phyloP scores from a whole-genome alignment of 2,888 invertebrate genomes.

The Villa cingulata region DNA sequence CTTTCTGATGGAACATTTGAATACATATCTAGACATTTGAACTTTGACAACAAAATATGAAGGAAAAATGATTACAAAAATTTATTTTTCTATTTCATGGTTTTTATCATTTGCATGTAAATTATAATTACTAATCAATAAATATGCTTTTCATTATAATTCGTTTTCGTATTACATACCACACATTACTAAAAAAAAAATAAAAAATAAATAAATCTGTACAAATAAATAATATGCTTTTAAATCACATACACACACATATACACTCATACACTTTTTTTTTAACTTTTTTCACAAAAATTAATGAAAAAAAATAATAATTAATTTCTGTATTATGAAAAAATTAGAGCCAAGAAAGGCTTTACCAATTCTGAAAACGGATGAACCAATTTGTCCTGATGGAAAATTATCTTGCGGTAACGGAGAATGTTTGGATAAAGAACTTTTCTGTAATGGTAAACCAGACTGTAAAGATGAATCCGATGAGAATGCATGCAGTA shows the following conservation, averaged over 20 bases:
- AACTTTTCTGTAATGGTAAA: conserved; percentile 85
- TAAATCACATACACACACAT: background rate
- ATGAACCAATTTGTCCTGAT: conserved; percentile 82
- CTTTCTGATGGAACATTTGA: too few species aligned
- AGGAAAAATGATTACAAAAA: too few species aligned
- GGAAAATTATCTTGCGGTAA: conserved; percentile 84
- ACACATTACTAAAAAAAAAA: too few species aligned
- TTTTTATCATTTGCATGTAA: too few species aligned
- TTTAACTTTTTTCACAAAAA: too few species aligned
- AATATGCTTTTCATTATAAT: too few species aligned
- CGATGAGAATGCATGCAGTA: conserved; percentile 90
- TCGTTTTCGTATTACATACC: too few species aligned
- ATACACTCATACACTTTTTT: background rate
- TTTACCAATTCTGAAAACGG: conserved; percentile 78
- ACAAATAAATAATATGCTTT: background rate
- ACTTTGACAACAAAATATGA: too few species aligned
- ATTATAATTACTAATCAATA: too few species aligned
- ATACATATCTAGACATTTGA: too few species aligned
- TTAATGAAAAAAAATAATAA: background rate
- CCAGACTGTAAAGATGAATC: conserved; percentile 88
- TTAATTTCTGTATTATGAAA: background rate
- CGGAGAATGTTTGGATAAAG: conserved; percentile 83
- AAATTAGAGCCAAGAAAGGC: conserved; percentile 71
- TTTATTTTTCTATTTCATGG: too few species aligned
- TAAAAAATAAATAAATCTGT: too few species aligned